A percentile compares a stretch with the other conserved stretches of the same genome.
These are phyloP conservation scores for Columbina picui DNA, from an alignment of 2,113 vertebrate species.

Conservation along the genomic window DNA sequence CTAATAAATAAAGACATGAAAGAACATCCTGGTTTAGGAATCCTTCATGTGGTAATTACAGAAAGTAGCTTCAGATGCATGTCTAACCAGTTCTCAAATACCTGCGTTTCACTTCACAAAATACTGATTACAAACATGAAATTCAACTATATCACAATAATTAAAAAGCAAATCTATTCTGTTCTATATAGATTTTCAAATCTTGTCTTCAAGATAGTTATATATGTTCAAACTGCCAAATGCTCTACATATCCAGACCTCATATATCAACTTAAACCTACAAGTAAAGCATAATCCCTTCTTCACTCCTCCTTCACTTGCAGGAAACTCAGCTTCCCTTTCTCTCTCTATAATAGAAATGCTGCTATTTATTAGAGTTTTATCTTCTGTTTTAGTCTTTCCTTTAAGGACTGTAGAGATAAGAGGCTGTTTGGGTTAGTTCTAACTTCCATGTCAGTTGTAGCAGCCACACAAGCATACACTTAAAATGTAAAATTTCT, in stretches of 20 bases:
- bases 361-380: not conserved
- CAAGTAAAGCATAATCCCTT: not conserved
- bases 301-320: not conserved
- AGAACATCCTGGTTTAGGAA: not conserved
- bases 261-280: not conserved
- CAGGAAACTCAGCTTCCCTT: not conserved
- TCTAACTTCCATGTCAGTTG: not conserved
- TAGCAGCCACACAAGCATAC: not conserved
- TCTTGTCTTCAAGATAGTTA: not conserved
- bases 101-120: not conserved
- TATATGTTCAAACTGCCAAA: not conserved
- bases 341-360: not conserved
- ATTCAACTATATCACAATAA: not conserved
- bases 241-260: not conserved
- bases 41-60: not conserved
- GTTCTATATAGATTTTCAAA: not conserved
- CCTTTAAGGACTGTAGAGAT: not conserved
- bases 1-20: not conserved
- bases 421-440: not conserved
- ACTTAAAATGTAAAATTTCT: not conserved
- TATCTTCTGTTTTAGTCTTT: not conserved
- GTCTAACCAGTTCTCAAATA: not conserved
- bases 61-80: not conserved
- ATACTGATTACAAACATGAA: not conserved
- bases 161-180: not conserved